Evolutionary conservation across 2,113 vertebrate genomes (phyloP).

Genomic region (Motacilla alba): DNA sequence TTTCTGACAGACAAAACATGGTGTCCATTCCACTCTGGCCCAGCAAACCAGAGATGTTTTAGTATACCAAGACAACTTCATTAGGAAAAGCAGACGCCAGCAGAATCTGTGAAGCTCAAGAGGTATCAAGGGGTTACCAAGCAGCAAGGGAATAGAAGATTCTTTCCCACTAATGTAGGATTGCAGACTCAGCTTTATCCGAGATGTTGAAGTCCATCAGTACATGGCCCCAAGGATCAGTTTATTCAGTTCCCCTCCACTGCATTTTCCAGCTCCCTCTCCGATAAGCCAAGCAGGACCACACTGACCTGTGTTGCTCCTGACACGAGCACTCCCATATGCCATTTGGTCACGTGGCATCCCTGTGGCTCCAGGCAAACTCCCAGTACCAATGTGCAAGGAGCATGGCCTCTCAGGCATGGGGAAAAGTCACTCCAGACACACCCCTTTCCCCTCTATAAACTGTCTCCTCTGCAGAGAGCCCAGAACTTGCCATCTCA

Average conservation of each 20-base stretch:
- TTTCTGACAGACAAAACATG: neutral
- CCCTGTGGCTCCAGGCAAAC: accelerated
- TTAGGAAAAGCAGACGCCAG: neutral
- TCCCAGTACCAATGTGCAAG: neutral
- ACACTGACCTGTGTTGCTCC: neutral
- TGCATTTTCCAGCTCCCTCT: neutral
- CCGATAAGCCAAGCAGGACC: neutral
- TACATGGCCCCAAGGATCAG: neutral
- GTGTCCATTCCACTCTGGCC: neutral
- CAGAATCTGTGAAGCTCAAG: neutral
- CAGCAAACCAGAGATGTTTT: neutral
- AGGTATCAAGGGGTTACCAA: neutral
- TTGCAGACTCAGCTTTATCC: neutral
- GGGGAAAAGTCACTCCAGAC: neutral
- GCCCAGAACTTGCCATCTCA: neutral
- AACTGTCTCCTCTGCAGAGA: neutral
- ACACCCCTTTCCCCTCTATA: neutral
- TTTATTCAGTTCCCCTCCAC: neutral
- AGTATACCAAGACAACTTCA: neutral
- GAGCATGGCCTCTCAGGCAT: neutral
- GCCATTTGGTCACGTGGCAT: neutral
- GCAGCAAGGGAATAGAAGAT: neutral
- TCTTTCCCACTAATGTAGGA: neutral
- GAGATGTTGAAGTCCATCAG: neutral
- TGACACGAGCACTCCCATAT: neutral